Percentiles rank a stretch among this genome's conserved stretches.
Evolutionary conservation across 2,797 vertebrate genomes (phyloP).

Genomic region (Tinamus major): DNA sequence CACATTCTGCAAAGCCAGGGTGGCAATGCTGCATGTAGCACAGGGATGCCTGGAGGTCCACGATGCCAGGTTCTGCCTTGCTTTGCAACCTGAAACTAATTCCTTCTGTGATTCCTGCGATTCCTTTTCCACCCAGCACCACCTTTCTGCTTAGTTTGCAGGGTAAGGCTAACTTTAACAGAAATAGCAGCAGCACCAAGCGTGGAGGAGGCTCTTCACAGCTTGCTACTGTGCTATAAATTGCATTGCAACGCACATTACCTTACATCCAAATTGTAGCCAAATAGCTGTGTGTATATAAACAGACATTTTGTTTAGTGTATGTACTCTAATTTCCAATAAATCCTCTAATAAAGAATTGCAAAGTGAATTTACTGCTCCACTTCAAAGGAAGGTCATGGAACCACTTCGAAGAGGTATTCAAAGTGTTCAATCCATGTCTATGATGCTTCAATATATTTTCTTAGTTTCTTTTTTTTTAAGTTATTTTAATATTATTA

Average conservation of each 20-base stretch:
- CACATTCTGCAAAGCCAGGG: not conserved
- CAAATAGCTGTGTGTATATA: constrained; percentile 48
- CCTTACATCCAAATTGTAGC: not conserved
- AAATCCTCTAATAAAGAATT: constrained; percentile 43
- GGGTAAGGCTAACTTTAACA: not conserved
- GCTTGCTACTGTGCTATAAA: constrained; percentile 7
- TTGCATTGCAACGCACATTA: not conserved
- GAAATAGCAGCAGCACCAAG: not conserved
- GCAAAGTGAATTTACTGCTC: constrained; percentile 46
- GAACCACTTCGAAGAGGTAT: constrained; percentile 14
- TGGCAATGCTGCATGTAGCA: not conserved
- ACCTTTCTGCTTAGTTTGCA: not conserved
- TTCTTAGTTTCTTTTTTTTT: not conserved
- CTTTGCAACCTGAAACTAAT: not conserved
- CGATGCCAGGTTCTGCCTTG: not conserved
- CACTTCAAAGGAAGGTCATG: constrained; percentile 39
- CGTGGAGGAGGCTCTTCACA: not conserved
- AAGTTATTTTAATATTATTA: constrained; percentile 64
- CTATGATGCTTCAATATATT: constrained; percentile 25
- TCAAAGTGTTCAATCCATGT: constrained; percentile 45
- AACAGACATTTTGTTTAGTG: constrained; percentile 40
- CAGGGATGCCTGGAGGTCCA: not conserved
- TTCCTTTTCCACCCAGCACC: not conserved
- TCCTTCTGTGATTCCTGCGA: accelerated
- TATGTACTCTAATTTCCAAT: constrained; percentile 23